Conservation (phyloP, 2,797 vertebrate genomes). For the Delichon dasypus region DNA sequence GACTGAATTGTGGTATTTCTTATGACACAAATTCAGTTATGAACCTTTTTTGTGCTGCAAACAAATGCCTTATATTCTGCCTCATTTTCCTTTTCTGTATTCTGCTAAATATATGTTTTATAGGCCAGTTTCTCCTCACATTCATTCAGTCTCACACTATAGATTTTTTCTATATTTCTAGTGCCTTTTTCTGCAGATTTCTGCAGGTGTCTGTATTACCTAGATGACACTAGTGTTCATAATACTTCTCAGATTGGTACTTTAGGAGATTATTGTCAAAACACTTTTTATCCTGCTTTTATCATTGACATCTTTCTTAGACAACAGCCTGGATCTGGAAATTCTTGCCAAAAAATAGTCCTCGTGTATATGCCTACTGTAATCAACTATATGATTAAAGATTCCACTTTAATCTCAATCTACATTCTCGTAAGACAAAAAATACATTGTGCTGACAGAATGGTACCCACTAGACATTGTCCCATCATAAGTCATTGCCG, state of each 20-base stretch:
- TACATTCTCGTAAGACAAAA: neutral
- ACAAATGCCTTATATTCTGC: constrained; percentile 4
- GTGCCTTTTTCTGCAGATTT: neutral
- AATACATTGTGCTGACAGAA: neutral
- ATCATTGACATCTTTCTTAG: neutral
- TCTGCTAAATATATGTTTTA: neutral
- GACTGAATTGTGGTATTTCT: constrained; percentile 17
- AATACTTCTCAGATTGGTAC: neutral
- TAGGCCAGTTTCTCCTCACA: neutral
- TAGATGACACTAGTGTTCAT: neutral
- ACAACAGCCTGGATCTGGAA: neutral
- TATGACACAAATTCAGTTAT: constrained; percentile 22
- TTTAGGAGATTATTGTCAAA: neutral
- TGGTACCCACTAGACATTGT: neutral
- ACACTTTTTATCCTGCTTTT: neutral
- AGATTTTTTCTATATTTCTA: neutral
- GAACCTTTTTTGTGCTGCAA: neutral
- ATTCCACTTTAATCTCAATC: neutral
- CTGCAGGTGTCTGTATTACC: neutral
- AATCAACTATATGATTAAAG: neutral
- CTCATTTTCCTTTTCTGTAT: neutral
- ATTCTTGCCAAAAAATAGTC: neutral
- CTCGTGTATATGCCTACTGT: neutral
- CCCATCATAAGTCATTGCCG: neutral
- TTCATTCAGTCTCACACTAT: neutral